These are phyloP conservation scores for Onychorhynchus coronatus DNA, from an alignment of 2,113 vertebrate genomes.

Conservation along the genomic window DNA sequence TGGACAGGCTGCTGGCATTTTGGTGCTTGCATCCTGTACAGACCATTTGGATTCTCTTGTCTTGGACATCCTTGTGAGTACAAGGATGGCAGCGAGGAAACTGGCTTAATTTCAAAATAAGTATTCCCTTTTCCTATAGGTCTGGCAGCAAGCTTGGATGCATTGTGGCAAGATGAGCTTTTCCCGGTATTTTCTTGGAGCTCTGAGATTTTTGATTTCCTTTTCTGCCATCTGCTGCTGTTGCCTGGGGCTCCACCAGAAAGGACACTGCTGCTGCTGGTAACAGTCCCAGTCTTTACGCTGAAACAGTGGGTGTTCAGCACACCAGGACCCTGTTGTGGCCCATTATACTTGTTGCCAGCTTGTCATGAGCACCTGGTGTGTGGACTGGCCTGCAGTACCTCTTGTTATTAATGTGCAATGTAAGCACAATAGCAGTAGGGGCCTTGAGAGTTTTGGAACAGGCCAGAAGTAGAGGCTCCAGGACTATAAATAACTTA, in stretches of 20 bases:
- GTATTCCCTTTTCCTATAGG: background rate
- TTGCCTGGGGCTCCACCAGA: accelerated
- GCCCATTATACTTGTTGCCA: background rate
- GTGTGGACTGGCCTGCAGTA: background rate
- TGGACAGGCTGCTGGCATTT: background rate
- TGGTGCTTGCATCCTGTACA: background rate
- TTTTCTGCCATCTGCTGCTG: background rate
- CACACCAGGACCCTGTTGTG: background rate
- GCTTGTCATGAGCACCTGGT: background rate
- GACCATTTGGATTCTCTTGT: background rate
- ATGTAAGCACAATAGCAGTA: background rate
- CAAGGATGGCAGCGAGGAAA: background rate
- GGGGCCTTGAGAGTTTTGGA: background rate
- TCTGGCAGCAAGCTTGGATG: background rate
- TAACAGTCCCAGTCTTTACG: background rate
- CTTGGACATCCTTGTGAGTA: background rate
- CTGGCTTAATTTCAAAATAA: background rate
- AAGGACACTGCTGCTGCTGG: background rate
- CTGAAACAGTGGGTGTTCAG: background rate
- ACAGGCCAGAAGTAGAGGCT: background rate
- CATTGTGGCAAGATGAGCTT: background rate
- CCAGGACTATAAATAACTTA: background rate
- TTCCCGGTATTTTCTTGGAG: background rate
- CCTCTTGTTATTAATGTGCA: background rate
- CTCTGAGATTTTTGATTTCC: background rate